Evolutionary conservation across 2,113 vertebrate species (phyloP).

Genomic region (Rhinopomastus cyanomelas): DNA sequence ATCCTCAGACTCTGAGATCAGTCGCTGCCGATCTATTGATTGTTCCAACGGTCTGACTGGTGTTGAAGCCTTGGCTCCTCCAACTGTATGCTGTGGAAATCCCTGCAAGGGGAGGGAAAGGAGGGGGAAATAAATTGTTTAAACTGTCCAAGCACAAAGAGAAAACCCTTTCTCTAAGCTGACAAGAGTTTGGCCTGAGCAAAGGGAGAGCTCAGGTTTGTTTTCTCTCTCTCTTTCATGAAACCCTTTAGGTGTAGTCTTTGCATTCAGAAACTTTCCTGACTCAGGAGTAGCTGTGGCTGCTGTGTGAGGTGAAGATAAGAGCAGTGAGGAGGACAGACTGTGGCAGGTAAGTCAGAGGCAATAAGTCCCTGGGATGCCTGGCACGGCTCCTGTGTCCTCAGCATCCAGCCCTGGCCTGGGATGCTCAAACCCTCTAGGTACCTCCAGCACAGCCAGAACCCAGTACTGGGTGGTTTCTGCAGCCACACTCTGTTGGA

Average conservation of each 20-base stretch:
- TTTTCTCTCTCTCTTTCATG: not conserved
- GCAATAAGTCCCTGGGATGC: not conserved
- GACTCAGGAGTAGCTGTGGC: not conserved
- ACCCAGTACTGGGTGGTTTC: not conserved
- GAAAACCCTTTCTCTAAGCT: constrained; percentile 32
- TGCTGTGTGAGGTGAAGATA: not conserved
- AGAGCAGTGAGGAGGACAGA: not conserved
- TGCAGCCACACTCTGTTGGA: not conserved
- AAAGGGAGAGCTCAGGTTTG: not conserved
- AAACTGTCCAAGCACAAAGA: constrained; percentile 40
- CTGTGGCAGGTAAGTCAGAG: fast-evolving
- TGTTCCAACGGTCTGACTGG: constrained; percentile 35
- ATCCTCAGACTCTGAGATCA: constrained; percentile 67
- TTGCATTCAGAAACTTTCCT: not conserved
- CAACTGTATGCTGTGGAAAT: constrained; percentile 50
- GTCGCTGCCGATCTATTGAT: constrained; percentile 25
- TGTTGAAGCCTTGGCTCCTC: constrained; percentile 50
- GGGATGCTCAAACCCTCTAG: not conserved
- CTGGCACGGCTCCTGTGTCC: not conserved
- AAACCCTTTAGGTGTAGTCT: not conserved
- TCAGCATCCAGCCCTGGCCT: not conserved
- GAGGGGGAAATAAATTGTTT: constrained; percentile 34
- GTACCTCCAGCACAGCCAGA: not conserved
- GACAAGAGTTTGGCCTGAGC: constrained; percentile 4
- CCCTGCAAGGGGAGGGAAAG: not conserved